A percentile compares a stretch with the other conserved stretches of the same genome.
These are phyloP conservation scores for Listrodromus nycthemerus DNA, from an alignment of 2,888 invertebrate species.

Conservation along the genomic window DNA sequence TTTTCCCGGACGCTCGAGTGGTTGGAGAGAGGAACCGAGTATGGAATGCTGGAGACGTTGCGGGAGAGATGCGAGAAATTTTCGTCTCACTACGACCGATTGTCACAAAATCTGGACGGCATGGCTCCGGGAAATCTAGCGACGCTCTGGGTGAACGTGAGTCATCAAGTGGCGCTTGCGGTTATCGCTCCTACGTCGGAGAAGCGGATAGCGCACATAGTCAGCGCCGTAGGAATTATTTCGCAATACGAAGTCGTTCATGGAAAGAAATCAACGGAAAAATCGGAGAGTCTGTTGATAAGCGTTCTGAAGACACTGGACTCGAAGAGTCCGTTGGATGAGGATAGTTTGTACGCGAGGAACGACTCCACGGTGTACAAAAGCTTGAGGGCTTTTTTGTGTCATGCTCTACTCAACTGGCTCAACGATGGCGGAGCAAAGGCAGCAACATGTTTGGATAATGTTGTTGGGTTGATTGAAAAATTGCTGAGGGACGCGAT, in stretches of 20 bases:
- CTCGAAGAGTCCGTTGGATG: slow-evolving; percentile 65
- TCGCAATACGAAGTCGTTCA: slow-evolving; percentile 73
- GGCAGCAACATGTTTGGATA: slow-evolving; percentile 46
- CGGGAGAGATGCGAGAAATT: slow-evolving; percentile 64
- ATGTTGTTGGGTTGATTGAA: slow-evolving; percentile 69
- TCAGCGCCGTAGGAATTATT: slow-evolving; percentile 72
- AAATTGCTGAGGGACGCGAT: slow-evolving; percentile 74
- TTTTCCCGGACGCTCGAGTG: slow-evolving; percentile 69
- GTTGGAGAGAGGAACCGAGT: slow-evolving; percentile 70
- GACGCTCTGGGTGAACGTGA: slow-evolving; percentile 73
- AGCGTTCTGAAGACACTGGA: slow-evolving; percentile 74
- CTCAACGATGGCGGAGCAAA: slow-evolving; percentile 56
- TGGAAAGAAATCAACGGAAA: slow-evolving; percentile 54
- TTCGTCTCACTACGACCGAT: slow-evolving; percentile 68
- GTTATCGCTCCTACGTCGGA: slow-evolving; percentile 69
- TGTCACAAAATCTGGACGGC: slow-evolving; percentile 63
- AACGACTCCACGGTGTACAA: slow-evolving; percentile 67
- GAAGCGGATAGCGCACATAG: slow-evolving; percentile 73
- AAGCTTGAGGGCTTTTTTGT: slow-evolving; percentile 80
- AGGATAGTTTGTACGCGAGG: slow-evolving; percentile 73
- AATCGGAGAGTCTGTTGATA: slow-evolving; percentile 67
- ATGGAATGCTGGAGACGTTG: slow-evolving; percentile 71
- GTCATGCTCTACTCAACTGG: slow-evolving; percentile 78
- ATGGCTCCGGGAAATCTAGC: slow-evolving; percentile 40
- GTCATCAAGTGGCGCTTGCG: slow-evolving; percentile 76